Conservation (phyloP, 2,113 vertebrate species). For the Rhea americana region DNA sequence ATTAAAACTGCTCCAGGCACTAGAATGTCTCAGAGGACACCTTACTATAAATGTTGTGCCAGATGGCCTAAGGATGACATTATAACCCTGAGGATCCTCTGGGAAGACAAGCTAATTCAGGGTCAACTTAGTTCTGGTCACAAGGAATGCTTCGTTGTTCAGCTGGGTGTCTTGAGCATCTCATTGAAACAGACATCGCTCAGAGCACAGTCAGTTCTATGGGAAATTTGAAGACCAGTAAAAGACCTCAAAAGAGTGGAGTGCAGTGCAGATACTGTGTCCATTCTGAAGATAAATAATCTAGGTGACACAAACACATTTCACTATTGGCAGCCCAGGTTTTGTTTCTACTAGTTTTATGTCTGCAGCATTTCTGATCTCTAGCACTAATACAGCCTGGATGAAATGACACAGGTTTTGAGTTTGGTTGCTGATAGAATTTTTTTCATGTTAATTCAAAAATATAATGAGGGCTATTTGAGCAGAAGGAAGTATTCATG, state of each 20-base stretch:
- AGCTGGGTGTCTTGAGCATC: neutral
- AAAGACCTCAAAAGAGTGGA: neutral
- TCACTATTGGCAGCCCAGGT: neutral
- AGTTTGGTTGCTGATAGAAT: neutral
- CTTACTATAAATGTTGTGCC: neutral
- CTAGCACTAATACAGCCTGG: neutral
- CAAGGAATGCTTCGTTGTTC: neutral
- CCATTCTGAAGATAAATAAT: neutral
- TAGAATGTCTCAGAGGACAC: neutral
- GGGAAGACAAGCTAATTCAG: neutral
- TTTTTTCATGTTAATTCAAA: neutral
- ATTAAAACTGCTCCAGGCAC: slow-evolving; percentile 3
- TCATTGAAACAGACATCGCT: neutral
- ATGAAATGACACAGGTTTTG: neutral
- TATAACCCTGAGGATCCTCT: neutral
- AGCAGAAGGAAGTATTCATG: neutral
- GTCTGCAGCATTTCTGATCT: neutral
- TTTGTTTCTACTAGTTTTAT: neutral
- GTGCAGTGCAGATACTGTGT: neutral
- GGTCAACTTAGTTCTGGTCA: neutral
- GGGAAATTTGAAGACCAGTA: neutral
- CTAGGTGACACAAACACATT: neutral
- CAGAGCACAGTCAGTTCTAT: neutral
- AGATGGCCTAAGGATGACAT: neutral
- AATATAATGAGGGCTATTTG: neutral